Evolutionary conservation across 1,140 invertebrate species (phyloP).

Genomic region (Drosophila ambigua): DNA sequence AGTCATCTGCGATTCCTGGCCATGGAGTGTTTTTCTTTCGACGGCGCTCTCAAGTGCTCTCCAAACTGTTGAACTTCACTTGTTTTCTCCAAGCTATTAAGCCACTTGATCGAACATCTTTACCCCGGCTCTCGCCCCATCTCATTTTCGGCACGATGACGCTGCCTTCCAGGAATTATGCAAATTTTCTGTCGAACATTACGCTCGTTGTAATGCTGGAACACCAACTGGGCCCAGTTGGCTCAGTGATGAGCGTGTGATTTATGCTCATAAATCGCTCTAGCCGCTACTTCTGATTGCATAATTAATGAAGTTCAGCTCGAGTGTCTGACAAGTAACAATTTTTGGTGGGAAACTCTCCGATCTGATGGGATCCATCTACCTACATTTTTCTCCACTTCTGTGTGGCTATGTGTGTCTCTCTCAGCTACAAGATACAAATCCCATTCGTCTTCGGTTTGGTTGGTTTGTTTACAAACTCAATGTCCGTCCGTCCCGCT

Average conservation of each 20-base stretch:
- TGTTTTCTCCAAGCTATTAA: constrained; percentile 81
- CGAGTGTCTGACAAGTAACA: constrained; percentile 53
- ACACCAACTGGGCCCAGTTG: neutral
- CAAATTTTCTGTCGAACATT: constrained; percentile 64
- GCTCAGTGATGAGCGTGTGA: constrained; percentile 65
- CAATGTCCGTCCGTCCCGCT: neutral
- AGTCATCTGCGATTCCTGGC: constrained; percentile 31
- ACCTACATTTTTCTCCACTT: constrained; percentile 5
- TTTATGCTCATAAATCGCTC: constrained; percentile 80
- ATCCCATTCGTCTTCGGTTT: constrained; percentile 17
- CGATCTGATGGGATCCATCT: constrained; percentile 2
- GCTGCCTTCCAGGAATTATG: constrained; percentile 73
- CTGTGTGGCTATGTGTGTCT: constrained; percentile 6
- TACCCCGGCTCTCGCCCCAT: neutral
- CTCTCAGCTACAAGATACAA: constrained; percentile 23
- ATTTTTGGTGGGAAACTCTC: constrained; percentile 62
- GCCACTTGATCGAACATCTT: constrained; percentile 64
- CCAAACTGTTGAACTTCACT: constrained; percentile 82
- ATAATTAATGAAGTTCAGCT: constrained; percentile 72
- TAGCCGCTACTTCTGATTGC: constrained; percentile 81
- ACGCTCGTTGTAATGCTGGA: constrained; percentile 40
- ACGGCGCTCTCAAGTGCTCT: constrained; percentile 73
- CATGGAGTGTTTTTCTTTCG: constrained; percentile 75
- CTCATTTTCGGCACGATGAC: constrained; percentile 40
- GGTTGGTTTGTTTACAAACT: constrained; percentile 45